Conservation (phyloP, 2,888 invertebrate genomes). For the Trisateles emortualis region DNA sequence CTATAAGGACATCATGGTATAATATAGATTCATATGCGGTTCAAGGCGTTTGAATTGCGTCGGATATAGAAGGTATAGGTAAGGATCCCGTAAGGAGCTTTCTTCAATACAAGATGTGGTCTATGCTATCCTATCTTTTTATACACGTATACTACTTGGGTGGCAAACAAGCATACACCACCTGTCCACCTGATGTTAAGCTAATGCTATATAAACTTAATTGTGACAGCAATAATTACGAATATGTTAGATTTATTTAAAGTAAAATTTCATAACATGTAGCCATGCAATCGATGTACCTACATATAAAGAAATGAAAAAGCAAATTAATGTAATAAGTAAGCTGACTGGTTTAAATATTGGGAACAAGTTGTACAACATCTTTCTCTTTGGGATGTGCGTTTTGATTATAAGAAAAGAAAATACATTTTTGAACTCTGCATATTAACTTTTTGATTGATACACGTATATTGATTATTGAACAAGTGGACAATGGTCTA, state of each 20-base stretch:
- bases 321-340: not conserved
- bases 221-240: no score
- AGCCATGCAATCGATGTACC: conserved; percentile 1
- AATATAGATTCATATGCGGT: no score
- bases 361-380: conserved; percentile 19
- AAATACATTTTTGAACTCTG: conserved; percentile 2
- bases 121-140: no score
- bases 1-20: no score
- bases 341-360: conserved; percentile 25
- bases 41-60: no score
- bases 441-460: conserved; percentile 2
- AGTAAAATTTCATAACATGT: not conserved
- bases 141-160: no score
- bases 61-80: no score
- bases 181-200: no score
- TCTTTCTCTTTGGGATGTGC: conserved; percentile 42
- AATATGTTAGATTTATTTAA: not conserved
- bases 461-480: not conserved
- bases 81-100: no score
- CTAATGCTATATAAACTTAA: no score
- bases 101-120: no score
- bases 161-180: no score
- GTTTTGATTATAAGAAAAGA: conserved; percentile 2
- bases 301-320: conserved; percentile 13
- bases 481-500: not conserved